A percentile compares a stretch with the other conserved stretches of the same genome.
These are phyloP conservation scores for Gallinago paraguaiae DNA, from an alignment of 2,113 vertebrate genomes.

Conservation along the genomic window DNA sequence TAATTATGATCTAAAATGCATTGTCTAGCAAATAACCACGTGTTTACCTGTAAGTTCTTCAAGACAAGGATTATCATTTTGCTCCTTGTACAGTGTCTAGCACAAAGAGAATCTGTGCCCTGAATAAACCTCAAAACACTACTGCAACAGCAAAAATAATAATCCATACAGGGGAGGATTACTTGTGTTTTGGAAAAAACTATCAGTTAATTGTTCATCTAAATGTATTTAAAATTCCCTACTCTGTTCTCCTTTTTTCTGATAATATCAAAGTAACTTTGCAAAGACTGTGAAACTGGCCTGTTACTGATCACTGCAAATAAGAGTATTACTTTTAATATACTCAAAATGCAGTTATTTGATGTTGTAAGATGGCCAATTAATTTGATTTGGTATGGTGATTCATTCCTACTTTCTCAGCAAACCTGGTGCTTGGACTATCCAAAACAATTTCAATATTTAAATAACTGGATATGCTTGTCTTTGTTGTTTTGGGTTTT, in stretches of 20 bases:
- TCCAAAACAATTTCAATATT: neutral
- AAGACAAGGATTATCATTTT: neutral
- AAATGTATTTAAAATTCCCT: neutral
- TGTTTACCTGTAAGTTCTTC: neutral
- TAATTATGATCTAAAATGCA: neutral
- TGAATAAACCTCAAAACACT: neutral
- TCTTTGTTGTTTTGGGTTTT: neutral
- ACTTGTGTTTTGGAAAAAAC: neutral
- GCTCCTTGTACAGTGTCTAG: neutral
- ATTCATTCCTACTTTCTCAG: neutral
- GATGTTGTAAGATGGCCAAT: neutral
- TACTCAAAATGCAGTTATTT: neutral
- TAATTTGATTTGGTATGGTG: neutral
- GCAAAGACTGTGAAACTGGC: neutral
- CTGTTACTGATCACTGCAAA: neutral
- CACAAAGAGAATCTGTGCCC: neutral
- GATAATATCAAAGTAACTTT: neutral
- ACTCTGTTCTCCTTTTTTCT: neutral
- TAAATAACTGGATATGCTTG: neutral
- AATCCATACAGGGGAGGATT: neutral
- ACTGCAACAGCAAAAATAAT: neutral
- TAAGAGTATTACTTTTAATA: neutral
- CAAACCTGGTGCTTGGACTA: neutral
- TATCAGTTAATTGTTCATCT: neutral
- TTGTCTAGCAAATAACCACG: neutral